Evolutionary conservation across 2,888 invertebrate genomes (phyloP).

Genomic region (Elgonia sp.): DNA sequence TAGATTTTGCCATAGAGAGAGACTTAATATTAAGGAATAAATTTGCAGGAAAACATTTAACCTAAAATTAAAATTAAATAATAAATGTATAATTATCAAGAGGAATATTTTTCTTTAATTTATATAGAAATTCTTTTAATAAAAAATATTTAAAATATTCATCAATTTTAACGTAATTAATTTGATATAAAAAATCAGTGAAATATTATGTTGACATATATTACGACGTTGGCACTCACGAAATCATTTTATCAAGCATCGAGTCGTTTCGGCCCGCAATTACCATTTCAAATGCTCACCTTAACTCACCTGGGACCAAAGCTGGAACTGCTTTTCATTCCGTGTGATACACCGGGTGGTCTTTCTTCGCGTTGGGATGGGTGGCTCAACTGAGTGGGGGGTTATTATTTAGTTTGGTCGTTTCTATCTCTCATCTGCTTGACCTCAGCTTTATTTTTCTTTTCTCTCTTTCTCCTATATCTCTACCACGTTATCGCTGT

Average conservation of each 20-base stretch:
- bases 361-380: constrained; percentile 82
- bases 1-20: no score
- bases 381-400: constrained; percentile 80
- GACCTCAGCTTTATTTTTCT: constrained; percentile 68
- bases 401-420: constrained; percentile 86
- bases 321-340: constrained; percentile 80
- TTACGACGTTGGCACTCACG: constrained; percentile 79
- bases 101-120: no score
- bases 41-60: no score
- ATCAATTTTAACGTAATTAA: no score
- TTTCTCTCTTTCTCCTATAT: constrained; percentile 50
- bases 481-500: constrained; percentile 55
- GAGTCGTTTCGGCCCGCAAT: constrained; percentile 81
- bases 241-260: constrained; percentile 83
- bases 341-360: constrained; percentile 86
- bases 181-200: constrained; percentile 7
- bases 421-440: constrained; percentile 85
- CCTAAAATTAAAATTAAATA: no score
- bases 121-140: no score
- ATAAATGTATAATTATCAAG: no score
- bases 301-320: constrained; percentile 82
- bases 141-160: no score
- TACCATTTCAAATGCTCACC: constrained; percentile 86
- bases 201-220: constrained; percentile 63
- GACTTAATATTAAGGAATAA: no score